Evolutionary conservation across 2,113 vertebrate genomes (phyloP).

Genomic region (Mastomys coucha): DNA sequence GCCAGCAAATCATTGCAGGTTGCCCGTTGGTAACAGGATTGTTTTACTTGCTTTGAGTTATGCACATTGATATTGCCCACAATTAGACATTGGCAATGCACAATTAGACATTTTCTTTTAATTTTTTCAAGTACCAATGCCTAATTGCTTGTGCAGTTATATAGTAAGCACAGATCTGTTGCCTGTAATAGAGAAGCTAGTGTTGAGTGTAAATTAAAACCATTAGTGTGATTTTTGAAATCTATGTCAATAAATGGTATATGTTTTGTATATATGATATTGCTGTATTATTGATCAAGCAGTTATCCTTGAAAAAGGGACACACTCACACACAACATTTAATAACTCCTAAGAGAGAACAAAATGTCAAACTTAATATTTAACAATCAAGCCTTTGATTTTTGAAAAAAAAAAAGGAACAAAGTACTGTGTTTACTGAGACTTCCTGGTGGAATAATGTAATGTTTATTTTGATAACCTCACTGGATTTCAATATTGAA

Average conservation of each 20-base stretch:
- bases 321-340: constrained; percentile 18
- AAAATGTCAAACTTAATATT: constrained; percentile 67
- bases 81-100: constrained; percentile 74
- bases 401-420: constrained; percentile 24
- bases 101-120: constrained; percentile 79
- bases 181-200: constrained; percentile 69
- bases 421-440: constrained; percentile 29
- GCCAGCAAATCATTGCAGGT: constrained; percentile 27
- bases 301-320: constrained; percentile 41
- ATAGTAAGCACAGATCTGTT: constrained; percentile 77
- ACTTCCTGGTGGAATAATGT: constrained; percentile 45
- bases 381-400: constrained; percentile 57
- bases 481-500: constrained; percentile 71
- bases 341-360: constrained; percentile 60
- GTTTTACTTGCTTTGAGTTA: constrained; percentile 65
- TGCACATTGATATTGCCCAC: constrained; percentile 76
- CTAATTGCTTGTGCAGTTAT: constrained; percentile 82
- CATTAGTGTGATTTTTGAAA: constrained; percentile 78
- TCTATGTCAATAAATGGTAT: constrained; percentile 79
- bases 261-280: constrained; percentile 66
- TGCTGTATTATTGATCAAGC: constrained; percentile 60
- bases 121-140: constrained; percentile 75
- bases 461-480: constrained; percentile 64
- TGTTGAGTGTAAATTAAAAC: constrained; percentile 79
- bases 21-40: constrained; percentile 46